Base-by-base conservation (phyloP, 2,797 vertebrate genomes). In the Lagodon rhomboides region DNA sequence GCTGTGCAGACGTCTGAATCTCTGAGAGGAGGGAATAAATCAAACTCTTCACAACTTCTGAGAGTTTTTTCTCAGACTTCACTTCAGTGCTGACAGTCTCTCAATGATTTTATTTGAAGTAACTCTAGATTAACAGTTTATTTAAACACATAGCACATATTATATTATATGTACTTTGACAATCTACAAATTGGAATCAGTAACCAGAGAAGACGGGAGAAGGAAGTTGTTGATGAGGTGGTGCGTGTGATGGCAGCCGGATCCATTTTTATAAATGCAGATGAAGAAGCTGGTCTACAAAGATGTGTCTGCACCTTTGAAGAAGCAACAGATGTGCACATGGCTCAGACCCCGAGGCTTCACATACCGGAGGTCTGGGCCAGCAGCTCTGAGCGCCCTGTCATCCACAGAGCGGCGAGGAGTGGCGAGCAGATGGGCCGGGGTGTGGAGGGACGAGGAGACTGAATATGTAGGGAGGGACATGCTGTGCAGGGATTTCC, bases 241-340 rank as follows among this genome's bases (percentile, higher is more conserved):
- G 56, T 18, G 47, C 20, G 46, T 54, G 66, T 59, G 68, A 16
- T 25, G 27, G 46, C 51, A 41, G 22, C 10, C 4, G 23, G 66
- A 30, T 55, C n/a, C 54, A 3, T 68, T 62, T 34, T 73, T 11
- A 63, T 34, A 50, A 6, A 22, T 72, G 50, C 34, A 41, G 65
- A 70, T 67, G 49, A 50, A 67, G 79, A 41, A 25, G 46, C 67
- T 12, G 34, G 7, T 68, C 76, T 12, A 25, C 64, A 70, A 53
- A 74, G 76, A 68, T 5, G 34, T 47, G 73, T 68, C 54, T 51
- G 64, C 68, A 82, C 65, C 81, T 86, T 75, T 84, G 75, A 79
- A 84, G 77, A 68, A 73, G 77, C 85, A 81, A 59, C 85, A 87
- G 88, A 90, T 91, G 87, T 76, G 79, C 25, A 23, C 79, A n/a